Base-by-base conservation (phyloP, 2,797 vertebrate species). In the Lacerta viridis region DNA sequence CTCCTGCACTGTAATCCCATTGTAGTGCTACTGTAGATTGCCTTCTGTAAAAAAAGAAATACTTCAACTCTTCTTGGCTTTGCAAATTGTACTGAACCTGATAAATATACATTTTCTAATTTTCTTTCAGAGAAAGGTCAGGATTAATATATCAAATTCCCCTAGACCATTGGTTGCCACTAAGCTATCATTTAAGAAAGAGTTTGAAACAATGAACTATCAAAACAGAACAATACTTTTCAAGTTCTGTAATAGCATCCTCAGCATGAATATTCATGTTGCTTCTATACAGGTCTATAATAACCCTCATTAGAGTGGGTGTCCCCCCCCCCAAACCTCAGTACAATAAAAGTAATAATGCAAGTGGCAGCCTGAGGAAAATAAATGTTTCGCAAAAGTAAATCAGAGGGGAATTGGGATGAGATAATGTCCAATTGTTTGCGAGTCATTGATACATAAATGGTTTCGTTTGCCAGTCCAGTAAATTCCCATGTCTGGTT, bases 211-310 rank as follows among this genome's bases (percentile, higher is more conserved):
- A 95, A 90, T 61, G 87, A 95, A 96, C 85, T 94, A 93, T 36
- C 89, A 91, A 93, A 91, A 94, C 88, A 94, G 87, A 91, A 74
- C 87, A 94, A 91, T 92, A 86, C 90, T 91, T 83, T 93, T 76
- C 87, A 91, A 92, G 80, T 91, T 90, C 83, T 83, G 89, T 83
- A 85, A 77, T 87, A 77, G 55, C 84, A 85, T 95, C 80, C 89
- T 84, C 93, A 50, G 89, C 29, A 93, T 95, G 93, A 96, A 95
- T 97, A 96, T 96, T 96, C 92, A 96, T 95, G 41, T 4, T 39
- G 20, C 68, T 86, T 43, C 83, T 29, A 81, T 95, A 69, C 8
- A 78, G 81, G 87, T 78, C 27, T 75, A 94, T 90, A 92, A 76
- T 92, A 94, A 94, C 64, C 80, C 92, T 81, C 92, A 88, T 90